Percentiles rank a stretch among this genome's conserved stretches.
Evolutionary conservation across 1,140 invertebrate species (phyloP).

Genomic region (Elymnias hypermnestra): DNA sequence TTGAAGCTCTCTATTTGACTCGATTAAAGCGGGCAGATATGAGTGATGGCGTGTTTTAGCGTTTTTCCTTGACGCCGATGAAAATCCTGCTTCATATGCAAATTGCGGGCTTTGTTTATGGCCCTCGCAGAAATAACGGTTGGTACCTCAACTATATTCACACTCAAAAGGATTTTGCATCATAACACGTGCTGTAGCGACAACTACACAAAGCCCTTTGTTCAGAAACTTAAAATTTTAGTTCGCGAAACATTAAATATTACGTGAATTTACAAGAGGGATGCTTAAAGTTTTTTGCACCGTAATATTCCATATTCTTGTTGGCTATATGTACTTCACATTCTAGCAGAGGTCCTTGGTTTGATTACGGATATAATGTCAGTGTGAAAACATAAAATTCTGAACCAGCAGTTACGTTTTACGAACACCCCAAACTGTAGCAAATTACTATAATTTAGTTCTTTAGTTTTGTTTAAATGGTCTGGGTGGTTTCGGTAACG

Average conservation of each 20-base stretch:
- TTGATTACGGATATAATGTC: too few species aligned
- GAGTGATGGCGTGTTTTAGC: conserved; percentile 9
- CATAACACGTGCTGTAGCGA: conserved; percentile 21
- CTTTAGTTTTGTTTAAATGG: too few species aligned
- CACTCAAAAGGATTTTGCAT: conserved; percentile 26
- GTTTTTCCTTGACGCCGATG: conserved; percentile 16
- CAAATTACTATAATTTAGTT: too few species aligned
- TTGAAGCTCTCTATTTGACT: conserved; percentile 13
- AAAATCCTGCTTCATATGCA: conserved; percentile 26
- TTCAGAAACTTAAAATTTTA: conserved; percentile 19
- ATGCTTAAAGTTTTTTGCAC: not conserved
- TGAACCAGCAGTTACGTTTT: too few species aligned
- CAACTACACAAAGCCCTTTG: conserved; percentile 25
- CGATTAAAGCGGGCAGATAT: conserved; percentile 11
- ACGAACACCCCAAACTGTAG: too few species aligned
- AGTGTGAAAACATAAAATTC: too few species aligned
- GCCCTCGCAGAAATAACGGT: conserved; percentile 15
- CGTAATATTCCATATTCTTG: not conserved
- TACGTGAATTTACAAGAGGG: conserved; percentile 1
- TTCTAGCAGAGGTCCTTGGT: too few species aligned
- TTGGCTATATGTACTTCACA: too few species aligned
- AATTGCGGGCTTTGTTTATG: conserved; percentile 26
- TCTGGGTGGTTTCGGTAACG: too few species aligned
- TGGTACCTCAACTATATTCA: conserved; percentile 22
- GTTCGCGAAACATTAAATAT: conserved; percentile 13